Evolutionary conservation across 2,797 vertebrate genomes (phyloP).

Genomic region (Octomys mimax): DNA sequence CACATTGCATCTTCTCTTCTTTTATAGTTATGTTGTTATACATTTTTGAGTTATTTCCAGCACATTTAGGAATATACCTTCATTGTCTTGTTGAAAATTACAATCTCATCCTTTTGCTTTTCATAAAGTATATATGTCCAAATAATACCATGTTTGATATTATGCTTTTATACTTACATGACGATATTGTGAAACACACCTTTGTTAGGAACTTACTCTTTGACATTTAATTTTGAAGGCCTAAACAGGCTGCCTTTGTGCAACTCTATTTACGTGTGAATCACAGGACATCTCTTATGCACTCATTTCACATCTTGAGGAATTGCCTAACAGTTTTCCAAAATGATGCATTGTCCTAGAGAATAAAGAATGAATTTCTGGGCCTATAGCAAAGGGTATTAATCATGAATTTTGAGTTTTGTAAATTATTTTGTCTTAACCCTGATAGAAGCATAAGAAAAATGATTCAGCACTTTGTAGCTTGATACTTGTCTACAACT

Average conservation of each 20-base stretch:
- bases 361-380: neutral
- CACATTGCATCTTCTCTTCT: neutral
- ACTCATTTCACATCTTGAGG: neutral
- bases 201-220: neutral
- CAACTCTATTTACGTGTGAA: neutral
- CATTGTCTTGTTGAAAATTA: neutral
- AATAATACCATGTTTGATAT: neutral
- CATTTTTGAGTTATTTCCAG: neutral
- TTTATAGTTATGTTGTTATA: neutral
- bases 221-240: neutral
- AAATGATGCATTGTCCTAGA: neutral
- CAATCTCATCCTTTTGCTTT: neutral
- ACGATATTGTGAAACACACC: neutral
- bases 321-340: neutral
- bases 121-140: neutral
- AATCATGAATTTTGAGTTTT: neutral
- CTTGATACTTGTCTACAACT: neutral
- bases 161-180: neutral
- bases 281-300: neutral
- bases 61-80: neutral
- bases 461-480: neutral
- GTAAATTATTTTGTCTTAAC: neutral
- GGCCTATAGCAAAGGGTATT: neutral
- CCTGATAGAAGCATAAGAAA: neutral
- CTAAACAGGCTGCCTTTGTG: neutral